phyloP scores from a whole-genome alignment of 2,113 vertebrate species.

The Chiloscyllium plagiosum region DNA sequence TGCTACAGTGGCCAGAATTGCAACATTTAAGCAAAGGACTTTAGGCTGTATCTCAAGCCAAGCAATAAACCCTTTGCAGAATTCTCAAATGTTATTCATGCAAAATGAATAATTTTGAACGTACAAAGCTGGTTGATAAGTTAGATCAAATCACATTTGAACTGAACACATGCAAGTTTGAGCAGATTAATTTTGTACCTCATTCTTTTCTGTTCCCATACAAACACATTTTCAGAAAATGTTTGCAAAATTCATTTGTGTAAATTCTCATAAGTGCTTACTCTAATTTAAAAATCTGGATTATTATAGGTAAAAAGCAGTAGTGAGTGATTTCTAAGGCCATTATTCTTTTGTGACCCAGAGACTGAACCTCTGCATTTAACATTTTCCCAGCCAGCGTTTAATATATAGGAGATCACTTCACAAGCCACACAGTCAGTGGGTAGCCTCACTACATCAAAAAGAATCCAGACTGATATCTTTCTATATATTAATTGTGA shows the following conservation, averaged over 20 bases:
- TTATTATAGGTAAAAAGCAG: neutral
- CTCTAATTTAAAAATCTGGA: neutral
- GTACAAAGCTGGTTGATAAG: neutral
- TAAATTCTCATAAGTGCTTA: neutral
- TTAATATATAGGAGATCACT: neutral
- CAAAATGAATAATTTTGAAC: neutral
- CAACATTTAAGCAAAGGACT: neutral
- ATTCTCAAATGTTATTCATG: neutral
- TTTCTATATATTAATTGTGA: neutral
- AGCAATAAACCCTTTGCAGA: neutral
- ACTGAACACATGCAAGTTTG: neutral
- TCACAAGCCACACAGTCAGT: neutral
- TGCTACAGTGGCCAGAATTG: neutral
- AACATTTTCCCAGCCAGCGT: neutral
- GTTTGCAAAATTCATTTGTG: neutral
- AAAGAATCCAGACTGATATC: neutral
- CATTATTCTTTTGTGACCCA: neutral
- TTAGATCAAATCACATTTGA: neutral
- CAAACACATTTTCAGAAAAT: neutral
- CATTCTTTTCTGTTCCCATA: neutral
- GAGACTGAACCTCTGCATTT: neutral
- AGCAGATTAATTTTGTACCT: neutral
- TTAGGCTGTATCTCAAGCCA: neutral
- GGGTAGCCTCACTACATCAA: neutral
- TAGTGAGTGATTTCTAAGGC: neutral